phyloP scores from a whole-genome alignment of 1,140 invertebrate genomes.

The Drosophila willistoni region DNA sequence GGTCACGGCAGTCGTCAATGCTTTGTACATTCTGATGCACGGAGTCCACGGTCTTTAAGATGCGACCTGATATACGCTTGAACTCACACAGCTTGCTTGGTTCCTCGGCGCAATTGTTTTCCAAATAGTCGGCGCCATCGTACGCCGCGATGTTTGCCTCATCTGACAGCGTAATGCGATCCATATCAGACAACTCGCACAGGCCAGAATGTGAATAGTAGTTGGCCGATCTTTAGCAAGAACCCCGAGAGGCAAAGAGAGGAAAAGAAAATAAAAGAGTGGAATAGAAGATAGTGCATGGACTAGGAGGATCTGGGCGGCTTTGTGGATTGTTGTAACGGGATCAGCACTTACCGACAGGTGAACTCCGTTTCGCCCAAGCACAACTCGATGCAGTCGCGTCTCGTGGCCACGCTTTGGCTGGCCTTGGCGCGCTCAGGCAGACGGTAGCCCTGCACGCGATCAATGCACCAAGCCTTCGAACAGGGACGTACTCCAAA shows the following conservation, averaged over 20 bases:
- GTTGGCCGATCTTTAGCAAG: slow-evolving; percentile 92
- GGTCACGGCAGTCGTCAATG: slow-evolving; percentile 92
- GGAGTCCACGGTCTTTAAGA: slow-evolving; percentile 96
- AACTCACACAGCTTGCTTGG: slow-evolving; percentile 96
- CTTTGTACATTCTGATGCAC: slow-evolving; percentile 95
- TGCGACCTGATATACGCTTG: slow-evolving; percentile 93
- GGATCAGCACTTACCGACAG: slow-evolving; percentile 89
- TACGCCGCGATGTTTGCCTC: slow-evolving; percentile 89
- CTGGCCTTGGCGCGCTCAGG: slow-evolving; percentile 89
- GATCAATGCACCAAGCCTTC: slow-evolving; percentile 95
- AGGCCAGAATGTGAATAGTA: slow-evolving; percentile 93
- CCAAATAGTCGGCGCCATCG: slow-evolving; percentile 92
- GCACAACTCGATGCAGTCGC: slow-evolving; percentile 94
- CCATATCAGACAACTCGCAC: slow-evolving; percentile 95
- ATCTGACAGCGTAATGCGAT: slow-evolving; percentile 92
- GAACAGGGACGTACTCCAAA: slow-evolving; percentile 93
- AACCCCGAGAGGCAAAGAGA: neutral
- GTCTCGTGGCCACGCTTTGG: slow-evolving; percentile 89
- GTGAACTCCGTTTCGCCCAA: slow-evolving; percentile 94
- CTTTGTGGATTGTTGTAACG: slow-evolving; percentile 90
- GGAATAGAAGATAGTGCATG: slow-evolving; percentile 1
- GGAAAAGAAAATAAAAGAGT: neutral
- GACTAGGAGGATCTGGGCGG: slow-evolving; percentile 88
- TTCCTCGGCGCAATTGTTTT: slow-evolving; percentile 95
- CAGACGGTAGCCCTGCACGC: slow-evolving; percentile 93